These are phyloP conservation scores for Drosophila prostipennis DNA, from an alignment of 2,888 invertebrate genomes.

Conservation along the genomic window DNA sequence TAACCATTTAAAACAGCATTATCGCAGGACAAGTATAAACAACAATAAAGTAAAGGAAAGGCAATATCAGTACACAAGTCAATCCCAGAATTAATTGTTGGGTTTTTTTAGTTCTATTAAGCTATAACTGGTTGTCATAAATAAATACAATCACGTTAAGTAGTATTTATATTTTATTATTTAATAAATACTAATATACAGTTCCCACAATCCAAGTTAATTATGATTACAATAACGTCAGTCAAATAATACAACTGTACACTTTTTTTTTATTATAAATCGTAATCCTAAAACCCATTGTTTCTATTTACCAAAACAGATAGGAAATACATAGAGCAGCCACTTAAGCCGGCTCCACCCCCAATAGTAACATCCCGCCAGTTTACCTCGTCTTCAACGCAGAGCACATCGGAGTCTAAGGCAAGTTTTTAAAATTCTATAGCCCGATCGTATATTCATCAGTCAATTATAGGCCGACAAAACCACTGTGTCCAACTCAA, in stretches of 20 bases:
- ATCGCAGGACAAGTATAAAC: no score
- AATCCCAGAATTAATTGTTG: no score
- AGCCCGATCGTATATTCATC: neutral
- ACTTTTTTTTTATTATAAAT: neutral
- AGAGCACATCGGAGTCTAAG: conserved; percentile 58
- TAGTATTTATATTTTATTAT: no score
- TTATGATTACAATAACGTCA: no score
- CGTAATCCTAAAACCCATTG: neutral
- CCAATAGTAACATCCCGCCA: conserved; percentile 88
- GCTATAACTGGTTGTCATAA: neutral
- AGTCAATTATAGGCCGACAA: conserved; percentile 53
- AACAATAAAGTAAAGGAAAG: neutral
- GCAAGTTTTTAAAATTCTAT: conserved; percentile 39
- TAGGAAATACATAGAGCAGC: conserved; percentile 94
- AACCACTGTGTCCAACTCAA: conserved; percentile 15
- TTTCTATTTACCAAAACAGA: conserved; percentile 81
- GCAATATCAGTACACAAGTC: neutral
- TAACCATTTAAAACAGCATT: no score
- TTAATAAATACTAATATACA: neutral
- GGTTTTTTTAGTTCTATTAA: no score
- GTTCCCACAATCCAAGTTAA: neutral
- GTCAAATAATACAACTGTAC: neutral
- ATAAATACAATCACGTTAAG: neutral
- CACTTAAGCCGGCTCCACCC: conserved; percentile 90
- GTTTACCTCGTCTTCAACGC: conserved; percentile 72